Conservation (phyloP, 2,797 vertebrate species). For the Peromyscus eremicus region DNA sequence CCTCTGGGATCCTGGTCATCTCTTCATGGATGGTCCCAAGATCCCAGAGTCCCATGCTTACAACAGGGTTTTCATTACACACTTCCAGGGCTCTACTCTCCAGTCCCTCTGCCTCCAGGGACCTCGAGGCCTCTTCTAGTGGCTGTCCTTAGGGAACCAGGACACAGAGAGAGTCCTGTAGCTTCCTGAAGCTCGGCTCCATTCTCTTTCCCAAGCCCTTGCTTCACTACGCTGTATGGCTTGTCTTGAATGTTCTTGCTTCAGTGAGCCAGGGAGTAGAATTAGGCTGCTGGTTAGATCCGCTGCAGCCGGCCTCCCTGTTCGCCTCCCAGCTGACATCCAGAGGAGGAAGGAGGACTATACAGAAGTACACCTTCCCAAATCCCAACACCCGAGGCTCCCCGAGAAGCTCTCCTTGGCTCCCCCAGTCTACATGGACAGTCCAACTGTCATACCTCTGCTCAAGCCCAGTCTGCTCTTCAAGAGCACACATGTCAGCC, state of each 20-base stretch:
- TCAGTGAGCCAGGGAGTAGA: background rate
- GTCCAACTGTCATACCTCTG: background rate
- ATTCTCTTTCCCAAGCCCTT: background rate
- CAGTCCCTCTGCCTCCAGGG: background rate
- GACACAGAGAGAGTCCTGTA: background rate
- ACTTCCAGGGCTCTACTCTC: background rate
- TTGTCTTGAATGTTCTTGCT: background rate
- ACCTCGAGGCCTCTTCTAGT: background rate
- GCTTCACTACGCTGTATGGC: background rate
- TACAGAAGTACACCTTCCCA: background rate
- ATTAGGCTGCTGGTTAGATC: background rate
- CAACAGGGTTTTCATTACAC: background rate
- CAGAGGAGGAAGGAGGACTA: background rate
- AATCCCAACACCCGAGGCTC: background rate
- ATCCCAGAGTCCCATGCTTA: background rate
- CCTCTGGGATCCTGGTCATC: background rate
- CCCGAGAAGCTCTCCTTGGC: conserved; percentile 22
- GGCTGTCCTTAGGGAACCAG: background rate
- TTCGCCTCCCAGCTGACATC: background rate
- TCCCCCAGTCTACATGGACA: background rate
- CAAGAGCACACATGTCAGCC: background rate
- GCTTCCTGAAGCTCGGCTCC: background rate
- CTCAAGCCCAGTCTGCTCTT: background rate
- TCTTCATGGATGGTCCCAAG: background rate
- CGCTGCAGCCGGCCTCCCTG: background rate